Base-by-base conservation (phyloP, 2,888 invertebrate genomes). In the Heliothis peltigera region DNA sequence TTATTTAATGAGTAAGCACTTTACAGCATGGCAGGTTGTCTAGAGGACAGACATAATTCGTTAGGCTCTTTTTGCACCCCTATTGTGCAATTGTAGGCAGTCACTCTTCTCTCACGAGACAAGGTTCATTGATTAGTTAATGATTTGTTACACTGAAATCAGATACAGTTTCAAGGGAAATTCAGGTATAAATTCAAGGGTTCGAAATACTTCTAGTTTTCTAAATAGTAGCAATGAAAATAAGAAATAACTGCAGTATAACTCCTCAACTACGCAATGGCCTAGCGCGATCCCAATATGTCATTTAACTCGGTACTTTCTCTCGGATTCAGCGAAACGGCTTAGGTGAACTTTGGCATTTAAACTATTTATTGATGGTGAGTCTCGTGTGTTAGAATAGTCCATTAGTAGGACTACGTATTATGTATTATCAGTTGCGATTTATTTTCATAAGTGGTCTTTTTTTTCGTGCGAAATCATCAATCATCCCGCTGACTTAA, bases 341-440 rank as follows among this genome's bases (percentile, higher is more conserved):
- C 43, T 48, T 15, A n/a, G 10, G 53, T 72, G 53, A 72, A 72
- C 67, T 67, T 72, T 67, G 66, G 21, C 72, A 71, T 67, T 67
- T 71, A 21, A 64, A 52, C 32, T 15, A 42, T 70, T 52, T 46
- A 71, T 53, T 47, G 22, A 64, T 39, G 22, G 47, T 15, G 21
- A 18, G 19, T 39, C 19, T n/a, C 12, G 21, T n/a, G 21, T 18
- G 17, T n/a, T 15, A 35, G 43, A 22, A 46, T 35, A 67, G 5
- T 35, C 32, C 3, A 12, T n/a, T n/a, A n/a, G n/a, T n/a, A n/a
- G n/a, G n/a, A n/a, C n/a, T n/a, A n/a, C n/a, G n/a, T n/a, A n/a
- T n/a, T n/a, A n/a, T n/a, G n/a, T n/a, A n/a, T n/a, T n/a, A n/a
- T n/a, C n/a, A n/a, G n/a, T n/a, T n/a, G n/a, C n/a, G n/a, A n/a